Percentiles rank a stretch among this genome's conserved stretches.
phyloP scores from a whole-genome alignment of 2,888 invertebrate genomes.

The Syrista parreyssii region DNA sequence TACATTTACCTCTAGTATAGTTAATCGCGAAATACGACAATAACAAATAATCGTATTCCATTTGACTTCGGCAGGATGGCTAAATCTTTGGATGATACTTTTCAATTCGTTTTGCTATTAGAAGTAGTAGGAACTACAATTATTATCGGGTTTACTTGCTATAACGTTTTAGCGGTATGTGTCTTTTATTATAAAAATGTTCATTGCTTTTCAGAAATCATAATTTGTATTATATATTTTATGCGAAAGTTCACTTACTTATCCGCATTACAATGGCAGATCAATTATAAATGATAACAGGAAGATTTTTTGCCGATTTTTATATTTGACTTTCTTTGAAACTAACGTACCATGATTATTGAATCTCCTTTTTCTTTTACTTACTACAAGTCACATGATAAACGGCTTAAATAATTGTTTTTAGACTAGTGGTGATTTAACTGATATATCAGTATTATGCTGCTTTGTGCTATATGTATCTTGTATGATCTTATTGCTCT shows the following conservation, averaged over 20 bases:
- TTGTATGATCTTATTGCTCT: slow-evolving; percentile 29
- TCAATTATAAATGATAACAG: too few species aligned
- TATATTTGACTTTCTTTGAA: not conserved
- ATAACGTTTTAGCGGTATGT: slow-evolving; percentile 33
- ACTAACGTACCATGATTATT: not conserved
- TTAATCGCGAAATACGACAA: not conserved
- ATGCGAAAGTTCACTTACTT: too few species aligned
- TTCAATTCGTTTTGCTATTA: slow-evolving; percentile 36
- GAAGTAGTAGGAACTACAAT: slow-evolving; percentile 39
- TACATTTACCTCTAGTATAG: not conserved
- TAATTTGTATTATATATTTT: not conserved
- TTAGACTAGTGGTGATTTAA: not conserved
- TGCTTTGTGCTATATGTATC: slow-evolving; percentile 26
- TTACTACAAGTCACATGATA: not conserved
- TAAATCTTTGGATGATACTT: slow-evolving; percentile 34
- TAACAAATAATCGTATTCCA: not conserved
- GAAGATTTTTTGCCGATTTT: not conserved
- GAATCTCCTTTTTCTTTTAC: too few species aligned
- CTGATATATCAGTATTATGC: slow-evolving; percentile 4
- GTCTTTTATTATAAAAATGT: not conserved
- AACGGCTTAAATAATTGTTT: not conserved
- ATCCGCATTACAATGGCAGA: too few species aligned
- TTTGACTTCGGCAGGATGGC: slow-evolving; percentile 36
- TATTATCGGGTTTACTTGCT: slow-evolving; percentile 37
- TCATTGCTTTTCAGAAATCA: too few species aligned